Evolutionary conservation across 2,797 vertebrate genomes (phyloP), one percentile per base, ranked within the genome.

Genomic region (Thalassophryne amazonica): DNA sequence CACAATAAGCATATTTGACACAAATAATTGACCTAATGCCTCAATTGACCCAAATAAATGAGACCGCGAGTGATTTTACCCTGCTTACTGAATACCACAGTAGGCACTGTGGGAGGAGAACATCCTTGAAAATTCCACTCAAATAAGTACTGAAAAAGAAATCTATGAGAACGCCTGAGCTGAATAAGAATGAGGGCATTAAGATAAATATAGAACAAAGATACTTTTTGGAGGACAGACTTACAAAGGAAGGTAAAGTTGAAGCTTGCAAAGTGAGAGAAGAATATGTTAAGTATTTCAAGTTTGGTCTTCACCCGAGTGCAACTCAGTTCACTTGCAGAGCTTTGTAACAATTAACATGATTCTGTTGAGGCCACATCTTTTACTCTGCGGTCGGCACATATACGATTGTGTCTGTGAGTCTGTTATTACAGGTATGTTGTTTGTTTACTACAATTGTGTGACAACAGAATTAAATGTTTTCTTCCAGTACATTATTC

Each of bases 161-260:
- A 71, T 72, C 51, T 72, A 56, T 55, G 70, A 67, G 61, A 58
- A 42, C 60, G 25, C 60, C 55, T 28, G 68, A 45, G 38, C 75
- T 66, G 81, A 81, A 87, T 87, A 64, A 59, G 61, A 84, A 86
- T 80, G 70, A 84, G 73, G 74, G 53, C 65, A 75, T 72, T 70
- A 67, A 55, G 69, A 82, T 86, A 81, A 80, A 83, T 81, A 79
- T 82, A 87, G 76, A 82, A 81, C 72, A 77, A 76, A 68, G 60
- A 78, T 73, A 78, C 50, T 68, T 71, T 79, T 78, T 75, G 60
- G 71, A 76, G 73, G 75, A 73, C 69, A 60, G 34, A 62, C 65
- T 79, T 73, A 68, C 56, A 78, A 73, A 70, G 60, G 57, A 50
- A 59, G 46, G 48, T 69, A 72, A 78, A 71, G 62, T 55, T 24